These are phyloP conservation scores for Ptilorrhoa leucosticta DNA, from an alignment of 2,113 vertebrate genomes.

Conservation along the genomic window DNA sequence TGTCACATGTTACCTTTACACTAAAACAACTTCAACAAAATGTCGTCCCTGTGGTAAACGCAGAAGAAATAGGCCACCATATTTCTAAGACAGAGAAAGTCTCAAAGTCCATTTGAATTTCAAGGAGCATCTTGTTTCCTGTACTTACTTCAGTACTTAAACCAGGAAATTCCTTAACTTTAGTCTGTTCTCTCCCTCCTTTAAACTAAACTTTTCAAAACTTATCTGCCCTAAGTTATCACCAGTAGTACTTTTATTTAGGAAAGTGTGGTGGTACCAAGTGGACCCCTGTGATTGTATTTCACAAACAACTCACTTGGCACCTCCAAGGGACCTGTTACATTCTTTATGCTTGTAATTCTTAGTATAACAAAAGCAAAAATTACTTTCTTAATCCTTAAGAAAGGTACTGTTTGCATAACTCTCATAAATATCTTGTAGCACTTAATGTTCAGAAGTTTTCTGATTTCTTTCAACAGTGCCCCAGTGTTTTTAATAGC, in stretches of 20 bases:
- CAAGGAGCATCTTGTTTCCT: background rate
- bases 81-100: background rate
- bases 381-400: background rate
- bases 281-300: background rate
- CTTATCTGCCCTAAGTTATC: background rate
- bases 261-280: background rate
- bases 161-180: background rate
- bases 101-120: background rate
- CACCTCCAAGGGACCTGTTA: background rate
- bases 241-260: background rate
- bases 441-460: background rate
- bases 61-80: background rate
- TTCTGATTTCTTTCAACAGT: background rate
- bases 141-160: background rate
- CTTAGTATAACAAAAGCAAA: background rate
- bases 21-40: background rate
- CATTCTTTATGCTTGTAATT: background rate
- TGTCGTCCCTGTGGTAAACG: background rate
- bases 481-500: background rate
- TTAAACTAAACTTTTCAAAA: background rate
- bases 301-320: background rate
- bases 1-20: fast-evolving
- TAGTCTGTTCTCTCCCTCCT: background rate
- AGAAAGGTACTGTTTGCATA: background rate
- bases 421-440: background rate